Base-by-base conservation (phyloP, 2,888 invertebrate genomes). In the Spisula subtruncata region DNA sequence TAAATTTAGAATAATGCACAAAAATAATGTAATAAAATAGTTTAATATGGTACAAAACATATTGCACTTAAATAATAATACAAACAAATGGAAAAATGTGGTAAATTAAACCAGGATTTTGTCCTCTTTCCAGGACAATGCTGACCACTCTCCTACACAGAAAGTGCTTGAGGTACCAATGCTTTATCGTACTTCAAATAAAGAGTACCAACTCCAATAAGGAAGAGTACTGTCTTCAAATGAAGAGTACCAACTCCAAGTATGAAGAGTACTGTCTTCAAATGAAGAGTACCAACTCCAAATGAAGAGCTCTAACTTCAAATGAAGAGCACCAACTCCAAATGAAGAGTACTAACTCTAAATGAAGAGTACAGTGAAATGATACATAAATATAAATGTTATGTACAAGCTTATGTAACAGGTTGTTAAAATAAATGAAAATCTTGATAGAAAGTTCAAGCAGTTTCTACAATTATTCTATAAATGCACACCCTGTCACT, bases 1-100 rank as follows among this genome's bases (percentile, higher is more conserved):
- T 41, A 41, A 5, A 41, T 2, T 41, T 5, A 41, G 41, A n/a
- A n/a, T 66, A 25, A 25, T 66, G 60, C 25, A 66, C 60, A 66
- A 66, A 66, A 66, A 25, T n/a, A n/a, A 12, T 66, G 12, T 25
- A 25, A 66, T n/a, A 25, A 66, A 66, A n/a, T 10, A 25, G 25
- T 66, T 25, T 25, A 66, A 66, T 66, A 66, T 25, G 25, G n/a
- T 66, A 66, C 60, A 25, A 41, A 25, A 66, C 60, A 66, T 66
- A 66, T 66, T 66, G 60, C 60, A 66, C 60, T 66, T 66, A 10
- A 25, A 66, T 66, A 66, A 66, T 66, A 66, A 66, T 25, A 66
- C 60, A 66, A 25, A 25, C 25, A 66, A 10, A 66, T 66, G 25
- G 60, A 66, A 66, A 66, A 66, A 66, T 6, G n/a, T 25, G 60